These are phyloP conservation scores for Rhinopomastus cyanomelas DNA, from an alignment of 2,113 vertebrate genomes.

Conservation along the genomic window DNA sequence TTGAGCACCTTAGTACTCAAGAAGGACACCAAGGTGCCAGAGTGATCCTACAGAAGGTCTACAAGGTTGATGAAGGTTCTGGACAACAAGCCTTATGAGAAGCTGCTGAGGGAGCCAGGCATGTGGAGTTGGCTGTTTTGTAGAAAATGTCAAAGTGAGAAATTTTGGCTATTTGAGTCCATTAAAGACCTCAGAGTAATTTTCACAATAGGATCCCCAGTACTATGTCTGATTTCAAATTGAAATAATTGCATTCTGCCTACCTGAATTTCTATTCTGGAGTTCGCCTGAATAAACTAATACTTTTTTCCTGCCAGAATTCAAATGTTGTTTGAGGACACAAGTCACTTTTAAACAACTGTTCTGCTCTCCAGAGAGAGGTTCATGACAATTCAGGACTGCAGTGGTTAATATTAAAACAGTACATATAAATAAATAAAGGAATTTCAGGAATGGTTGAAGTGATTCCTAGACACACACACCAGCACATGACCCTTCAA, in stretches of 20 bases:
- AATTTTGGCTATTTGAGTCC: neutral
- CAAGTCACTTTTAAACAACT: neutral
- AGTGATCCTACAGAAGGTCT: too few species aligned
- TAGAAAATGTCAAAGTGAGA: neutral
- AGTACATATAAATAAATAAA: slow-evolving; percentile 59
- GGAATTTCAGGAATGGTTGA: neutral
- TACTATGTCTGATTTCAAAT: neutral
- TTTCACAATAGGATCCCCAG: neutral
- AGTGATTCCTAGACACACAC: neutral
- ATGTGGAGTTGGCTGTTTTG: neutral
- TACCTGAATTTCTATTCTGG: neutral
- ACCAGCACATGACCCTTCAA: slow-evolving; percentile 9
- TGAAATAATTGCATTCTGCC: slow-evolving; percentile 16
- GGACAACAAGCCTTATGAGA: too few species aligned
- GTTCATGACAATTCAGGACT: neutral
- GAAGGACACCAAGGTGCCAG: too few species aligned
- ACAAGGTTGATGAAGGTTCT: too few species aligned
- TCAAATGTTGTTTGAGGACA: neutral
- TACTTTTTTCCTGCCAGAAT: neutral
- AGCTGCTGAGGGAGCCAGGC: neutral
- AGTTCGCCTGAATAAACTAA: neutral
- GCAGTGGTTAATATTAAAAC: slow-evolving; percentile 18
- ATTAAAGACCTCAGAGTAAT: neutral
- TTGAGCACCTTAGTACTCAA: too few species aligned
- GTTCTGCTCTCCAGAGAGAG: neutral